Evolutionary conservation across 2,113 vertebrate species (phyloP).

Genomic region (Ophiodon elongatus): DNA sequence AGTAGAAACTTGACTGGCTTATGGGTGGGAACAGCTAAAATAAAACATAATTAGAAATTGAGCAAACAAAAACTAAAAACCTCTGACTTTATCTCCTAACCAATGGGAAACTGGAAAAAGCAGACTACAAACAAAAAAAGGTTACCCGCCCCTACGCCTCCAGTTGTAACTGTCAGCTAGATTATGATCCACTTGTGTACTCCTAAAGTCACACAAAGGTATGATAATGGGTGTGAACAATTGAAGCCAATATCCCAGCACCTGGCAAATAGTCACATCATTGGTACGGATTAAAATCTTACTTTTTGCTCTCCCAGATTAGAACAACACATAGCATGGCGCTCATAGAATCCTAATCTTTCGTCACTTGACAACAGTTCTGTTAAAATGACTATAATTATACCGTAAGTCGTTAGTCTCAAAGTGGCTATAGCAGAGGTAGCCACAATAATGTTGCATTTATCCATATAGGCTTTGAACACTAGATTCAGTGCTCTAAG

Average conservation of each 20-base stretch:
- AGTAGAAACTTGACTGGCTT: not conserved
- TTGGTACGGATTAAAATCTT: not conserved
- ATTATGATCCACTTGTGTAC: not conserved
- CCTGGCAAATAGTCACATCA: not conserved
- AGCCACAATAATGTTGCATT: not conserved
- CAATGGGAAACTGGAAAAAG: not conserved
- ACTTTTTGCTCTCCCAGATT: not conserved
- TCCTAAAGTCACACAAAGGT: not conserved
- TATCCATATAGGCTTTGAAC: not conserved
- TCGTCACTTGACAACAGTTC: not conserved
- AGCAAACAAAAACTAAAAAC: not conserved
- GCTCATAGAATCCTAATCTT: not conserved
- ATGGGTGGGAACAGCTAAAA: not conserved
- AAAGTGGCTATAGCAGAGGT: not conserved
- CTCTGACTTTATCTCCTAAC: not conserved
- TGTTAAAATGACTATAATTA: slow-evolving; percentile 1
- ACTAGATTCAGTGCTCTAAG: not conserved
- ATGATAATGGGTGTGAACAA: not conserved
- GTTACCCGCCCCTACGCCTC: not conserved
- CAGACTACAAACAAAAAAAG: slow-evolving; percentile 3
- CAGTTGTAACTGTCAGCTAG: not conserved
- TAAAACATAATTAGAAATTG: not conserved
- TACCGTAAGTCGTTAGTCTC: not conserved
- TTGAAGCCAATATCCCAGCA: not conserved
- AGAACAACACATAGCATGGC: not conserved